Percentiles rank a stretch among this genome's conserved stretches.
Conservation (phyloP, 2,888 invertebrate genomes). For the Drosophila borealis region DNA sequence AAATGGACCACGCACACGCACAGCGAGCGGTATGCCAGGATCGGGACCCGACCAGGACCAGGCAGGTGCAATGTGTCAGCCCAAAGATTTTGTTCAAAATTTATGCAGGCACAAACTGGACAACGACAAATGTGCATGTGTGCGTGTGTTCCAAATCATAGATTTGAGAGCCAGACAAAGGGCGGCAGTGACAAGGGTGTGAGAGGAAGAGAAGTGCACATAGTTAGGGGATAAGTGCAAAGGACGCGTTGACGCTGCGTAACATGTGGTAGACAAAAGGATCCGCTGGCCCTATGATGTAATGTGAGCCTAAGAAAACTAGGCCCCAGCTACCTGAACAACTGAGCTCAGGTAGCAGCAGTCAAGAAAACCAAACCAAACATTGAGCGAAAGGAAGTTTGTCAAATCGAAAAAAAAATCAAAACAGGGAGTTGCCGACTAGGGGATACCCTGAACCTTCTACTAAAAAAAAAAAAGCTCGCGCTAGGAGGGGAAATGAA, state of each 20-base stretch:
- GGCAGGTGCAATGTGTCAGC: conserved; percentile 65
- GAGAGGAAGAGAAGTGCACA: conserved; percentile 6
- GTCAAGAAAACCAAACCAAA: neutral
- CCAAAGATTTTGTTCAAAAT: conserved; percentile 42
- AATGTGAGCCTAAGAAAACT: conserved; percentile 24
- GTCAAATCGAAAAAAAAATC: neutral
- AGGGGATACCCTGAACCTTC: no score
- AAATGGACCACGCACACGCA: conserved; percentile 52
- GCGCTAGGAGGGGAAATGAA: no score
- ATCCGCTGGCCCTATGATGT: conserved; percentile 24
- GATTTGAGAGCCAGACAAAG: conserved; percentile 28
- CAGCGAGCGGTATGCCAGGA: conserved; percentile 49
- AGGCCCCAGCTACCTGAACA: conserved; percentile 34
- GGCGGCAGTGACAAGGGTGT: conserved; percentile 8
- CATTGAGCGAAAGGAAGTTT: conserved; percentile 7
- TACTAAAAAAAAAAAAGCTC: no score
- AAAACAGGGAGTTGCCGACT: no score
- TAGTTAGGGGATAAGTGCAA: conserved; percentile 20
- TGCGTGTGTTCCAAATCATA: conserved; percentile 48
- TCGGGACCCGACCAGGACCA: conserved; percentile 31
- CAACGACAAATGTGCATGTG: conserved; percentile 27
- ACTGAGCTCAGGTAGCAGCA: conserved; percentile 28
- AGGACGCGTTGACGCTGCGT: conserved; percentile 29
- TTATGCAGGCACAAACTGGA: conserved; percentile 61
- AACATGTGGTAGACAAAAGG: conserved; percentile 46